Conservation (phyloP, 1,140 invertebrate species). For the Idris sp. region DNA sequence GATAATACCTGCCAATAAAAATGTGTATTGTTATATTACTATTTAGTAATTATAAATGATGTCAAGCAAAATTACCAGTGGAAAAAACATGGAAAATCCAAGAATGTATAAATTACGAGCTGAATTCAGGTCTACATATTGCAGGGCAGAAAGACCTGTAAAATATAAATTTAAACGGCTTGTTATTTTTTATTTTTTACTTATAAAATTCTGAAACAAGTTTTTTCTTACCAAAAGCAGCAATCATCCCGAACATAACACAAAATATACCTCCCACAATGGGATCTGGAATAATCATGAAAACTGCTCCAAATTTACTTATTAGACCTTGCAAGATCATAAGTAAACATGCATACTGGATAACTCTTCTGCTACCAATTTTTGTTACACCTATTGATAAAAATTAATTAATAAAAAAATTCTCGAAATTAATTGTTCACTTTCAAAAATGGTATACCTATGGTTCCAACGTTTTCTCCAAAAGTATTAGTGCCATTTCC, state of each 20-base stretch:
- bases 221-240: constrained; percentile 82
- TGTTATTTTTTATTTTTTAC: too few relatives aligned
- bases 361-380: constrained; percentile 91
- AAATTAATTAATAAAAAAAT: background rate
- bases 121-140: constrained; percentile 89
- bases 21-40: background rate
- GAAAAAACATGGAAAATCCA: constrained; percentile 92
- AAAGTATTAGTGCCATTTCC: constrained; percentile 93
- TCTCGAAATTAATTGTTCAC: background rate
- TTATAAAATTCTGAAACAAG: background rate
- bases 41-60: too few relatives aligned
- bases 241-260: constrained; percentile 92
- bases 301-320: constrained; percentile 90
- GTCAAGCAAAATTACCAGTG: constrained; percentile 78
- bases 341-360: constrained; percentile 87
- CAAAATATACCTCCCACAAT: constrained; percentile 93
- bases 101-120: constrained; percentile 91
- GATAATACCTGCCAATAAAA: constrained; percentile 30
- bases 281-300: constrained; percentile 92
- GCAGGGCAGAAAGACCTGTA: constrained; percentile 86
- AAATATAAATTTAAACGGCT: constrained; percentile 7
- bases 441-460: constrained; percentile 78
- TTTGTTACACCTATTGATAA: constrained; percentile 78
- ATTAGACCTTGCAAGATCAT: constrained; percentile 90
- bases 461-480: constrained; percentile 93